These are phyloP conservation scores for Stratiomys singularior DNA, from an alignment of 2,888 invertebrate species.

Conservation along the genomic window DNA sequence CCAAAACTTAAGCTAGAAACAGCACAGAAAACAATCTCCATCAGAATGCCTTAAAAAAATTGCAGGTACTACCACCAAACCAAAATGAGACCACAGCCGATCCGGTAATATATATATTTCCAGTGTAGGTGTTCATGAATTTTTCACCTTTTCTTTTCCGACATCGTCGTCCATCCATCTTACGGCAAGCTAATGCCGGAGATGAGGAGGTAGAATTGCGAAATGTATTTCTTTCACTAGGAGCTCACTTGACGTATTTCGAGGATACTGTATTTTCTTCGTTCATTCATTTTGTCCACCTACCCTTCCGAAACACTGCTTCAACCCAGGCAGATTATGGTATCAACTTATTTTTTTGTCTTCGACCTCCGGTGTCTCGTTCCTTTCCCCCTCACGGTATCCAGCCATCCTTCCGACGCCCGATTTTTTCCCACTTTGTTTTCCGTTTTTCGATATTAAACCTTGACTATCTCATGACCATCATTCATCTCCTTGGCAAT, in stretches of 20 bases:
- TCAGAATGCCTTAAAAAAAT: neutral
- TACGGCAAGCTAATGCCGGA: neutral
- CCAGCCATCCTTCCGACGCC: no score
- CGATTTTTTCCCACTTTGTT: neutral
- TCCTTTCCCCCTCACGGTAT: neutral
- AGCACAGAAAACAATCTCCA: neutral
- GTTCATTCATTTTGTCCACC: neutral
- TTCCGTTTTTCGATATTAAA: conserved; percentile 47
- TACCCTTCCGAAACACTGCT: neutral
- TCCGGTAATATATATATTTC: neutral
- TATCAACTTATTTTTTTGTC: neutral
- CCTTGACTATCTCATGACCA: conserved; percentile 46
- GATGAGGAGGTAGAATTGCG: neutral
- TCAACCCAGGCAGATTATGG: conserved; percentile 7
- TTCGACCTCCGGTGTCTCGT: neutral
- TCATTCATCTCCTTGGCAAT: conserved; percentile 50
- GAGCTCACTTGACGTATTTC: neutral
- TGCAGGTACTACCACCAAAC: neutral
- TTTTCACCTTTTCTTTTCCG: neutral
- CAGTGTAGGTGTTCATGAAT: neutral
- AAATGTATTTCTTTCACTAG: neutral
- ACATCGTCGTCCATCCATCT: conserved; percentile 1
- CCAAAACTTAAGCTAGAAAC: conserved; percentile 20
- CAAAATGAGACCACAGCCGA: neutral
- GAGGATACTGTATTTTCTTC: conserved; percentile 8